Base-by-base conservation (phyloP, 2,888 invertebrate genomes). In the Lathronympha strigana region DNA sequence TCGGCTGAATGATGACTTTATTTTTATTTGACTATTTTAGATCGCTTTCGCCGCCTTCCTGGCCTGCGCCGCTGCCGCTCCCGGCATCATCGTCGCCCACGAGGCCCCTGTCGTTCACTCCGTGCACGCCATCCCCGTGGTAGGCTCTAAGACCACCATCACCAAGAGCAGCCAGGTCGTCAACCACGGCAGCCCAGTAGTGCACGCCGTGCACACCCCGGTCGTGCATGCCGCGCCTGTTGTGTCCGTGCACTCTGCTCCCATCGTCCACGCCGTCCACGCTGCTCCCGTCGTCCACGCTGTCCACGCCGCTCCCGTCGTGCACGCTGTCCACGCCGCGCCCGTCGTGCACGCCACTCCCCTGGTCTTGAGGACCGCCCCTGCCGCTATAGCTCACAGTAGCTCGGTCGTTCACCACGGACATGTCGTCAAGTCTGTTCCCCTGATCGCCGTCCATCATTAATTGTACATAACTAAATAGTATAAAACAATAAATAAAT, bases 51-150 rank as follows among this genome's bases (percentile, higher is more conserved):
- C 86, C 76, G 90, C 92, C 69, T 68, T 93, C 77, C 72, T 93
- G 80, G 93, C 93, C 70, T 90, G 86, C 82, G 92, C 82, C 69
- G 90, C 90, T 61, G 91, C 92, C 74, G 87, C 90, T 15, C 90
- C 91, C 6, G 89, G 90, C 38, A 76, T 89, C 13, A 72, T 90
- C 1, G 66, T 87, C 47, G 75, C 80, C 28, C 87, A 87, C 70
- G 78, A 86, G 58, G 80, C 84, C 1, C 90, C 90, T 2, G 83
- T 88, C 43, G 82, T 88, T 36, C 84, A 83, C 76, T 74, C 80
- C 36, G 70, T 72, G 17, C 69, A 58, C 17, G 70, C 78, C 28
- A 77, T 82, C 11, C 81, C 81, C 15, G 73, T 82, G 3, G 74
- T 81, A 2, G 80, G 73, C 38, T 76, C 87, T 50, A 88, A 88